Base-by-base conservation (phyloP, 1,140 invertebrate genomes). In the Papilio helenus region DNA sequence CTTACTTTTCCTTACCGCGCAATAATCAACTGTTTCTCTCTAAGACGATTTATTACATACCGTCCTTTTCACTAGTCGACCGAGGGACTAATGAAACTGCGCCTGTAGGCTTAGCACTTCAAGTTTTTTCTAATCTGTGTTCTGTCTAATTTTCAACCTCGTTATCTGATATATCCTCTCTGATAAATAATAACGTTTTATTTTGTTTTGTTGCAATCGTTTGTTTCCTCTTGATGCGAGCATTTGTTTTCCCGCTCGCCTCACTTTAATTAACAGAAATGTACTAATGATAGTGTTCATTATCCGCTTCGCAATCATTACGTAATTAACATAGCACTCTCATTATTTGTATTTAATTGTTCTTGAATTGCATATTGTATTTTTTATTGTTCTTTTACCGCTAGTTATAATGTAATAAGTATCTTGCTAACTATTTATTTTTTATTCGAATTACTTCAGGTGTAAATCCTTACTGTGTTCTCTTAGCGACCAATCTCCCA, bases 401-500 rank as follows among this genome's bases (percentile, higher is more conserved):
- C 34, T 1, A 8, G 7, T 39, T 39, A 39, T 39, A 39, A 39
- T 39, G 26, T 65, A 16, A 65, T 61, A 26, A 23, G 29, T 3
- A 23, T 34, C 61, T 16, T 34, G 12, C 5, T 8, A 39, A 29
- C 26, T 68, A 29, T 34, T 61, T 68, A 29, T 34, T 61, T 26
- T 8, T 26, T 46, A 16, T 46, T 46, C 44, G 44, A 46, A 3
- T 46, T 46, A 46, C 14, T 46, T 46, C 3, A 46, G 9, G 14
- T 46, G 44, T 46, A 46, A 46, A 46, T 10, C 3, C 3, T 46
- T 16, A 46, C n/a, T 2, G 4, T 18, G 55, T 58, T n/a, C 55
- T 20, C 9, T 20, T 26, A 68, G 23, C 20, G 65, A 81, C 76
- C 76, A 29, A 79, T 72, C 76, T 55, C 72, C 51, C 80, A 72